Conservation (phyloP, 2,113 vertebrate species). For the Lasiurus borealis region DNA sequence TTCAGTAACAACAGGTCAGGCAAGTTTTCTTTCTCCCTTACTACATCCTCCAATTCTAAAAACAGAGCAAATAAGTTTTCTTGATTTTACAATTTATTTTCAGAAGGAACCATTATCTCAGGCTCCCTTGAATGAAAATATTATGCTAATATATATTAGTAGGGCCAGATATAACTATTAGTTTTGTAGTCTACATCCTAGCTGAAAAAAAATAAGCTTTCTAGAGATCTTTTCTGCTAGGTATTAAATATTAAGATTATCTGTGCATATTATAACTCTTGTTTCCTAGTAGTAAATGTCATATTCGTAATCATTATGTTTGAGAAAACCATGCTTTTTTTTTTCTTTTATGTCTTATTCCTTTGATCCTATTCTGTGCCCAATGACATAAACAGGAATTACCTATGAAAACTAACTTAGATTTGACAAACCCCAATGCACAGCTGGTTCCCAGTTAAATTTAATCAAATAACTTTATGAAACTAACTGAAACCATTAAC, state of each 20-base stretch:
- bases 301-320: constrained; percentile 23
- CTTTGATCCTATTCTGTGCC: not conserved
- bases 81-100: constrained; percentile 56
- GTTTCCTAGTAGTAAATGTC: not conserved
- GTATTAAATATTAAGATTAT: not conserved
- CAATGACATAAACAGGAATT: not conserved
- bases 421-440: not conserved
- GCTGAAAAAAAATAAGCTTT: constrained; percentile 28
- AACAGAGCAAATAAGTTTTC: constrained; percentile 33
- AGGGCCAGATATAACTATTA: constrained; percentile 30
- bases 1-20: constrained; percentile 63
- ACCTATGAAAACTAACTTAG: not conserved
- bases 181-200: not conserved
- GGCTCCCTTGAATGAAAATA: constrained; percentile 48
- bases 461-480: not conserved
- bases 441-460: not conserved
- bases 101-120: not conserved
- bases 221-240: not conserved
- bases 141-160: constrained; percentile 59
- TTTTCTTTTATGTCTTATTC: constrained; percentile 2
- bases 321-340: not conserved
- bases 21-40: not conserved
- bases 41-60: not conserved
- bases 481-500: constrained; percentile 13
- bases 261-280: not conserved